Base-by-base conservation (phyloP, 2,113 vertebrate genomes). In the Geothlypis trichas region DNA sequence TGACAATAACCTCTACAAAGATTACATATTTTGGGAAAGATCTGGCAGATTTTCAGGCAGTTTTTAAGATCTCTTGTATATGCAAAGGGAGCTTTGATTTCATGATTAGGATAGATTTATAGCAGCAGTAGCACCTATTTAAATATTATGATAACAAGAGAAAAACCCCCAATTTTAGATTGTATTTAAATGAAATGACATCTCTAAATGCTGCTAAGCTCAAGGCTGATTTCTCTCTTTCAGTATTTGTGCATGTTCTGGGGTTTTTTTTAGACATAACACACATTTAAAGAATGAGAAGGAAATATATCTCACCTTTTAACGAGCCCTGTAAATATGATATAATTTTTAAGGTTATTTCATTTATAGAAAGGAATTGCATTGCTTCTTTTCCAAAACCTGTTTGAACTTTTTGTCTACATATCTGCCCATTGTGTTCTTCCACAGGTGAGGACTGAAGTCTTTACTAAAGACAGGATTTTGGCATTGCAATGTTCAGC, bases 51-150 rank as follows among this genome's bases (percentile, higher is more conserved):
- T 37, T 82, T 84, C 69, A 96, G 92, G 91, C 65, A 89, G 46
- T 95, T 96, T 96, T 97, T 85, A 92, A 95, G 90, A 77, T 88
- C 51, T 76, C 66, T 91, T 94, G 89, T 93, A 69, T 87, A 95
- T 84, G 90, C 71, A 95, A 95, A 94, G 27, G 28, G 46, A 93
- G 42, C 79, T 91, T 95, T 95, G 87, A 94, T 95, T 94, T 95
- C 41, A 49, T 59, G 49, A 82, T 93, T 96, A 90, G 31, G 83
- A 35, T 52, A 92, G 93, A 95, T 83, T 91, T 94, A 87, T 89
- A 86, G 58, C 75, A 95, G 83, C 66, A 84, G 83, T 81, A 90
- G 26, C 33, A 87, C 35, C 71, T 95, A 49, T 82, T 91, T 83
- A 89, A 84, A 57, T 88, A 80, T 39, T 84, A 88, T 81, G 79